Evolutionary conservation across 2,888 invertebrate species (phyloP).

Genomic region (Spodoptera picta): DNA sequence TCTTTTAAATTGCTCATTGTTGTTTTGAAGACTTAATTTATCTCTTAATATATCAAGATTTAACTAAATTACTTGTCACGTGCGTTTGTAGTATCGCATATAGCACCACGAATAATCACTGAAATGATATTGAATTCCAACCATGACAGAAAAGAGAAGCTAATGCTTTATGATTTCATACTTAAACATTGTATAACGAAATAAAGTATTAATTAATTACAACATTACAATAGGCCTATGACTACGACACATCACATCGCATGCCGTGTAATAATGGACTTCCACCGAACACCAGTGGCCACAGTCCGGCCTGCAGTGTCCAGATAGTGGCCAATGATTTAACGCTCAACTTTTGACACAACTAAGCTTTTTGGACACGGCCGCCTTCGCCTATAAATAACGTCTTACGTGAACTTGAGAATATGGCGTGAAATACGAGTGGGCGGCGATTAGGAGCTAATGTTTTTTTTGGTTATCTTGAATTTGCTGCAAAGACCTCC

Average conservation of each 20-base stretch:
- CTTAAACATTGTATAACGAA: no score
- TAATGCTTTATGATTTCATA: no score
- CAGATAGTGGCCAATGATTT: slow-evolving; percentile 91
- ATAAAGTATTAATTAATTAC: no score
- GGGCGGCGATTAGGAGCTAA: slow-evolving; percentile 50
- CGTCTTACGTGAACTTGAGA: slow-evolving; percentile 83
- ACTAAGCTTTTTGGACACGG: slow-evolving; percentile 89
- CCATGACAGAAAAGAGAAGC: no score
- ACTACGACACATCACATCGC: slow-evolving; percentile 15
- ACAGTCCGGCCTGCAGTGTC: slow-evolving; percentile 90
- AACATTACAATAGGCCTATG: slow-evolving; percentile 8
- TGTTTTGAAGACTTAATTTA: no score
- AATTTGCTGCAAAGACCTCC: slow-evolving; percentile 1
- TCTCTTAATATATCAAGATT: no score
- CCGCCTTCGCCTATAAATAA: slow-evolving; percentile 86
- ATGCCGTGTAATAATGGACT: slow-evolving; percentile 62
- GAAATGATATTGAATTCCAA: no score
- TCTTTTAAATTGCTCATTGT: not conserved
- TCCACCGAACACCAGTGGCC: slow-evolving; percentile 74
- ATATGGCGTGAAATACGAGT: slow-evolving; percentile 67
- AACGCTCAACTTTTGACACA: slow-evolving; percentile 91
- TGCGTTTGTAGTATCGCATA: no score
- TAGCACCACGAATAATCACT: no score
- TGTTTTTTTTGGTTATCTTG: slow-evolving; percentile 32
- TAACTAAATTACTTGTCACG: no score